Percentiles rank a stretch among this genome's conserved stretches.
phyloP scores from a whole-genome alignment of 2,888 invertebrate species.

The Aporophyla nigra region DNA sequence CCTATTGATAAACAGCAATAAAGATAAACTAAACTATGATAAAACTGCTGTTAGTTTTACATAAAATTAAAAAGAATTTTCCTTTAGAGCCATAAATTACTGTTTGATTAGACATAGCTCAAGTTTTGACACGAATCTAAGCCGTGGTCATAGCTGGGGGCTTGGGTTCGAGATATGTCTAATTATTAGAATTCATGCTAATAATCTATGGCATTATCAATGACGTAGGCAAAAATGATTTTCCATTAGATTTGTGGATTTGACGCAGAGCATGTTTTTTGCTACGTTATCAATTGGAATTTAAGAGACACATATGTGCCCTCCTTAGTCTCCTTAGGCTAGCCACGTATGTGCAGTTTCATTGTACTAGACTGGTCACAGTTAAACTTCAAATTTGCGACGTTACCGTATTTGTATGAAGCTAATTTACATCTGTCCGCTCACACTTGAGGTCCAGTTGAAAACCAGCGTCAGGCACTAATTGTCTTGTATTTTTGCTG shows the following conservation, averaged over 20 bases:
- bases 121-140: background rate
- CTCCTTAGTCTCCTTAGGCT: no score
- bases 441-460: no score
- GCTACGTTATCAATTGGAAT: background rate
- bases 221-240: background rate
- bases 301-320: background rate
- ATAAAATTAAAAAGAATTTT: background rate
- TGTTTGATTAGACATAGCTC: slow-evolving; percentile 5
- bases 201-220: slow-evolving; percentile 33
- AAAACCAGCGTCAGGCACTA: no score
- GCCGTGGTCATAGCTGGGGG: background rate
- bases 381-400: no score
- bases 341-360: no score
- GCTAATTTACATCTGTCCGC: no score
- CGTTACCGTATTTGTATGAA: no score
- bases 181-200: background rate
- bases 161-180: background rate
- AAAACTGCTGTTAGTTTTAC: background rate
- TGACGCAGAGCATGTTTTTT: background rate
- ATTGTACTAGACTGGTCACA: no score
- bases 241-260: slow-evolving; percentile 4
- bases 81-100: slow-evolving; percentile 12
- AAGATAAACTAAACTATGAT: slow-evolving; percentile 31
- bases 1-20: slow-evolving; percentile 19
- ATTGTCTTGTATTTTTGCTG: no score